Conservation (phyloP, 2,113 vertebrate species). For the Hypomesus transpacificus region DNA sequence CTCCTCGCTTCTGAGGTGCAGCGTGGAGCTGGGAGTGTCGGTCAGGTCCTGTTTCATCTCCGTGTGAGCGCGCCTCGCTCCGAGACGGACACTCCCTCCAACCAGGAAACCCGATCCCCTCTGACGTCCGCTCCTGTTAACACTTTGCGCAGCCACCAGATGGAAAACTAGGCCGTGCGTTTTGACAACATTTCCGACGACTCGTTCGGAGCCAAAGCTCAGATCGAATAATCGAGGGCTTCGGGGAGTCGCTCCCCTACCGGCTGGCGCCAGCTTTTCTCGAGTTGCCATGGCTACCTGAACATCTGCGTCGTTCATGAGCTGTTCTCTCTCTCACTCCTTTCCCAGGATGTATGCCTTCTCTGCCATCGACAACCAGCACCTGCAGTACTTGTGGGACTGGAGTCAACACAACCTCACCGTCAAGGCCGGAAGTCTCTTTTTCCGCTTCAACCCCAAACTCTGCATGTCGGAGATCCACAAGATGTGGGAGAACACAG, state of each 20-base stretch:
- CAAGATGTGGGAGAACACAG: constrained; percentile 89
- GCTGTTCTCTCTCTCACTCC: not conserved
- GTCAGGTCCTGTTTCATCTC: constrained; percentile 34
- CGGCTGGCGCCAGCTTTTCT: too few species aligned
- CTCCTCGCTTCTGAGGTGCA: constrained; percentile 51
- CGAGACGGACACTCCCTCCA: constrained; percentile 1
- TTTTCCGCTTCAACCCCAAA: constrained; percentile 92
- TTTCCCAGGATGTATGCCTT: constrained; percentile 85
- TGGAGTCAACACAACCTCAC: constrained; percentile 95
- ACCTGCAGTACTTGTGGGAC: constrained; percentile 94
- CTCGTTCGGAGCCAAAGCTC: not conserved
- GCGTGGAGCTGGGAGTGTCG: constrained; percentile 29
- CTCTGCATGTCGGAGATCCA: constrained; percentile 93
- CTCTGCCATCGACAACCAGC: constrained; percentile 91
- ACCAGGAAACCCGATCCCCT: constrained; percentile 20
- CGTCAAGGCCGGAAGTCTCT: constrained; percentile 87
- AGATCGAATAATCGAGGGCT: too few species aligned
- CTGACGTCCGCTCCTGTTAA: not conserved
- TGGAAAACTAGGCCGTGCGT: constrained; percentile 15
- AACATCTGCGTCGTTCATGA: not conserved
- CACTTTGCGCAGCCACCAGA: constrained; percentile 29
- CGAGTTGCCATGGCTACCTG: not conserved
- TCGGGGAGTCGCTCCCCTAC: too few species aligned
- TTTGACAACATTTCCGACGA: not conserved
- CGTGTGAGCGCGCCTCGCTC: constrained; percentile 19